These are phyloP conservation scores for Desmodus rotundus DNA, from an alignment of 2,113 vertebrate species.

Conservation along the genomic window DNA sequence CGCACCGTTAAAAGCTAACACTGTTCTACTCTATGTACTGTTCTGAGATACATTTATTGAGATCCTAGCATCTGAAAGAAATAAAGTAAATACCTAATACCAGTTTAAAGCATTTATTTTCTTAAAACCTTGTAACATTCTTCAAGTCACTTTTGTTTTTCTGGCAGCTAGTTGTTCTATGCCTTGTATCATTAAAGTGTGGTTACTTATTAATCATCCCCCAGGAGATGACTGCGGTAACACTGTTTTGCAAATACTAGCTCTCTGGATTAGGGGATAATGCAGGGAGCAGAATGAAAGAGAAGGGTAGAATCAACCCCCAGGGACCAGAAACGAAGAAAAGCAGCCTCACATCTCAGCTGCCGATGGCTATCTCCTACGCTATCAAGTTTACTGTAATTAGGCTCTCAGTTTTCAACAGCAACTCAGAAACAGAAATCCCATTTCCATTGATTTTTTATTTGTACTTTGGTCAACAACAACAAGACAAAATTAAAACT, in stretches of 20 bases:
- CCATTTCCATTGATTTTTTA: neutral
- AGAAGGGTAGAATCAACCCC: neutral
- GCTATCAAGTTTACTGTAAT: neutral
- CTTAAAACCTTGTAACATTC: neutral
- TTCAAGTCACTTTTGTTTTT: neutral
- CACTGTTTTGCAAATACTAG: neutral
- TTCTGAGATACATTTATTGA: neutral
- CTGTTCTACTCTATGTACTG: neutral
- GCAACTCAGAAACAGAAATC: constrained; percentile 25
- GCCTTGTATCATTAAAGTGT: neutral
- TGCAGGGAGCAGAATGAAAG: neutral
- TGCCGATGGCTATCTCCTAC: neutral
- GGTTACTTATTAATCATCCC: constrained; percentile 13
- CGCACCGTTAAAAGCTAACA: neutral
- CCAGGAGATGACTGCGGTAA: neutral
- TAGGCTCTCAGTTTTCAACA: constrained; percentile 28
- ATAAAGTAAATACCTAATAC: neutral
- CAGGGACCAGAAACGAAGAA: neutral
- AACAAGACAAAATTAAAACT: neutral
- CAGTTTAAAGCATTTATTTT: neutral
- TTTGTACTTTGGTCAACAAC: neutral
- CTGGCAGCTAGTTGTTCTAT: neutral
- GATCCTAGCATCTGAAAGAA: constrained; percentile 5
- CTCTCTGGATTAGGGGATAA: neutral
- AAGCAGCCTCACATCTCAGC: neutral